phyloP scores from a whole-genome alignment of 2,797 vertebrate species.

The Taeniopygia guttata region DNA sequence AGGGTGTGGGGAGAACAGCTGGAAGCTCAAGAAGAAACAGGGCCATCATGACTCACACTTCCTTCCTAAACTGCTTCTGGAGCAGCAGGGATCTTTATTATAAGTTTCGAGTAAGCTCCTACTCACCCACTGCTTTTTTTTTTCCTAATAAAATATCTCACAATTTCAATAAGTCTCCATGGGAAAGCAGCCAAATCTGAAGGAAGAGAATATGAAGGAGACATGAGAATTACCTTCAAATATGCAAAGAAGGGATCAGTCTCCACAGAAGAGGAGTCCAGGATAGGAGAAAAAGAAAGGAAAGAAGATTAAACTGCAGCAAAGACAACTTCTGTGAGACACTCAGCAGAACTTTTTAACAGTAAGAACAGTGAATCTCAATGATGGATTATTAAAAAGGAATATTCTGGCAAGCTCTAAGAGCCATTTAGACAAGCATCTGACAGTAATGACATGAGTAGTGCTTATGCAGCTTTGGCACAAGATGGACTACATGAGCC shows the following conservation, averaged over 20 bases:
- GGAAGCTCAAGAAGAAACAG: conserved; percentile 8
- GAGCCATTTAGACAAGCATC: conserved; percentile 4
- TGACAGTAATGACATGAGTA: conserved; percentile 11
- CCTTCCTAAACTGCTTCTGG: conserved; percentile 13
- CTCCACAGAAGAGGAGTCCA: not conserved
- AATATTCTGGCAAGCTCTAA: not conserved
- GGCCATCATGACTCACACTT: not conserved
- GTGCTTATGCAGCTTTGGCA: not conserved
- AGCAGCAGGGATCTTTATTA: not conserved
- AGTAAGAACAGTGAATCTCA: not conserved
- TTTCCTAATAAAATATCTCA: not conserved
- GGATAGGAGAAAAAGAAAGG: not conserved
- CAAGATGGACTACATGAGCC: not conserved
- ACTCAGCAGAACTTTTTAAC: not conserved
- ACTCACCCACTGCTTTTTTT: not conserved
- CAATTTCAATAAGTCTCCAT: not conserved
- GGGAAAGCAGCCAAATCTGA: not conserved
- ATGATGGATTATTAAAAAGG: not conserved
- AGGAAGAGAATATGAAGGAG: not conserved
- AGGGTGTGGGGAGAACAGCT: not conserved
- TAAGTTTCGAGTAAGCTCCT: not conserved
- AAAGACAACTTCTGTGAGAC: not conserved
- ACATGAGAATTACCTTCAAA: conserved; percentile 12
- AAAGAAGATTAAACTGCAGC: not conserved
- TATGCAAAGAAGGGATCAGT: not conserved